Conservation (phyloP, 2,888 invertebrate genomes). For the Steromphala cineraria region DNA sequence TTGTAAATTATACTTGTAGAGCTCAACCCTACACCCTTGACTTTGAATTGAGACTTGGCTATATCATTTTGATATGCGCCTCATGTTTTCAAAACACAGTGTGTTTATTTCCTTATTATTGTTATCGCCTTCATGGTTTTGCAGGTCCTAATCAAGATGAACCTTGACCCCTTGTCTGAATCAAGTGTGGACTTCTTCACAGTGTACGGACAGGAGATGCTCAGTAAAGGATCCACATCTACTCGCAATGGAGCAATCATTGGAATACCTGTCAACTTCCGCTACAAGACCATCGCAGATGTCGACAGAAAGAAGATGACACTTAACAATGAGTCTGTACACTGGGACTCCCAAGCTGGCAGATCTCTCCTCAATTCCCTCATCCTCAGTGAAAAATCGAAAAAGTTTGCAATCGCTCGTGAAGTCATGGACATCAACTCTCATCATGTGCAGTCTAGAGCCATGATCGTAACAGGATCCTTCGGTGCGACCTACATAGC, state of each 20-base stretch:
- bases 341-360: slow-evolving; percentile 82
- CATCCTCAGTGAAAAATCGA: slow-evolving; percentile 85
- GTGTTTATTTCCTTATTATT: too few species aligned
- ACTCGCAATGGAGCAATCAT: slow-evolving; percentile 81
- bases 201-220: slow-evolving; percentile 84
- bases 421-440: slow-evolving; percentile 83
- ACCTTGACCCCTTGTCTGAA: slow-evolving; percentile 31
- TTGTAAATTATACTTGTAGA: too few species aligned
- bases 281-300: slow-evolving; percentile 79
- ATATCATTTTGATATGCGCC: too few species aligned
- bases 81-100: too few species aligned
- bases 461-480: slow-evolving; percentile 77
- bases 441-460: slow-evolving; percentile 79
- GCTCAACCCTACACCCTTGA: too few species aligned
- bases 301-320: slow-evolving; percentile 80
- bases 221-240: slow-evolving; percentile 81
- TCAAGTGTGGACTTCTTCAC: slow-evolving; percentile 79
- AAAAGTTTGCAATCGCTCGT: slow-evolving; percentile 87
- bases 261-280: slow-evolving; percentile 86
- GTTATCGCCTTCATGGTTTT: background rate
- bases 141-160: slow-evolving; percentile 33
- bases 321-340: slow-evolving; percentile 77
- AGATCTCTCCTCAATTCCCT: slow-evolving; percentile 82
- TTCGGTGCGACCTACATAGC: slow-evolving; percentile 73
- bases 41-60: too few species aligned